Evolutionary conservation across 1,140 invertebrate genomes (phyloP), one percentile per base, ranked within the genome.

Genomic region (Sycophila sp.): DNA sequence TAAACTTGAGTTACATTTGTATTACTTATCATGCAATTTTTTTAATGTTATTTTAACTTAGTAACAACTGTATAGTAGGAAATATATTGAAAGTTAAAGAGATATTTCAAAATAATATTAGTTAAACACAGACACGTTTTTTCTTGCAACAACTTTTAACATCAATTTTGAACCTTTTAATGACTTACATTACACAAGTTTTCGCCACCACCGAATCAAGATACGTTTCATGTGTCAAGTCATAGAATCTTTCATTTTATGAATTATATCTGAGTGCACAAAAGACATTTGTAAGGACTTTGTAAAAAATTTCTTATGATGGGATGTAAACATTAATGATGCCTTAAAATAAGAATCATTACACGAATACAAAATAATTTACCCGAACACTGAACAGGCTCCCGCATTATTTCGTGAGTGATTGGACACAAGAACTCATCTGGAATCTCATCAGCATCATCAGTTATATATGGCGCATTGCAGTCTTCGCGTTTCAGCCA

Each of bases 371-470:
- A 45, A 53, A 55, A 58, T 22, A n/a, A 30, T 26, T 78, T 80
- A 92, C 91, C 91, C 77, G 89, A 84, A 76, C 91, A 93, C 30
- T 89, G 89, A 5, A 94, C 93, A 15, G 93, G 93, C 78, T 94
- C 91, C 65, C 87, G 88, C 92, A 94, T 94, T 28, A 94, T 86
- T 76, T 94, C 92, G 58, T 93, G 91, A 0, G 93, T 94, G 22
- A 95, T 94, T 11, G 94, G 93, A 84, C 94, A 95, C n/a, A 93
- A 78, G 77, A 91, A 93, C 78, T 94, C 92, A 73, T 91, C 82
- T 5, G 91, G 91, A 30, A 89, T 79, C n/a, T n/a, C n/a, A 40
- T 87, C 82, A 8, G 71, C 47, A 2, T 81, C 77, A 19, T 77
- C 79, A n/a, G 74, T 47, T 17, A 77, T 63, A 26, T 79, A 69